A percentile compares a stretch with the other conserved stretches of the same genome.
These are phyloP conservation scores for Chironomus striatipennis DNA, from an alignment of 1,140 invertebrate species.

Conservation along the genomic window DNA sequence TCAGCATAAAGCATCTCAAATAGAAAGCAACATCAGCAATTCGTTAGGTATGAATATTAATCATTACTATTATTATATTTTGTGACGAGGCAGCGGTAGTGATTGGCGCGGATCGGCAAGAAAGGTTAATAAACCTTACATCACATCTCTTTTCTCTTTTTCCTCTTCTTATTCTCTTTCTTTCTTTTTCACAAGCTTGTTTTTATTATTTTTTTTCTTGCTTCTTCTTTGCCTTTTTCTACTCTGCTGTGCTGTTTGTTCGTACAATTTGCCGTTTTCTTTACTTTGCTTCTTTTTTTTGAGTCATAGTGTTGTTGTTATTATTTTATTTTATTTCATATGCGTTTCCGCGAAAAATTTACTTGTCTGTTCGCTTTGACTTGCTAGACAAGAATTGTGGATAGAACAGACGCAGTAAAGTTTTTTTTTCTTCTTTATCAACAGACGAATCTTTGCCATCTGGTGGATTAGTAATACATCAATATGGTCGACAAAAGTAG, in stretches of 20 bases:
- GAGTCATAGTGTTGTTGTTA: not conserved
- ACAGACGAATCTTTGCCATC: too few relatives aligned
- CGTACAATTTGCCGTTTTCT: not conserved
- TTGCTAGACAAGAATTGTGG: too few relatives aligned
- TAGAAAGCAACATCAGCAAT: too few relatives aligned
- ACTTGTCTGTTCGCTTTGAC: too few relatives aligned
- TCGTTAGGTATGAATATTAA: too few relatives aligned
- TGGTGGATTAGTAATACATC: too few relatives aligned
- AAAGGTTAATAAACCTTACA: slow-evolving; percentile 22
- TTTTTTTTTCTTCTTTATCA: too few relatives aligned
- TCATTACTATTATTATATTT: not conserved
- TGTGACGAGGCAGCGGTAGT: not conserved
- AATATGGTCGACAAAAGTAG: too few relatives aligned
- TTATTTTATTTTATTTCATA: too few relatives aligned
- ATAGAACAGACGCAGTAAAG: too few relatives aligned
- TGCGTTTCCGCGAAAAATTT: too few relatives aligned
- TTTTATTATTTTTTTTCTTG: not conserved
- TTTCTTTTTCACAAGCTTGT: slow-evolving; percentile 6
- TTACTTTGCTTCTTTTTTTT: not conserved
- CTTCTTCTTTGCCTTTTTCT: not conserved
- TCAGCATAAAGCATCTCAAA: too few relatives aligned
- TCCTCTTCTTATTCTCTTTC: slow-evolving; percentile 8
- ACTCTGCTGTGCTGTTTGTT: not conserved
- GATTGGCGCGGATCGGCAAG: slow-evolving; percentile 7
- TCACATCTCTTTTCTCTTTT: not conserved